Conservation (phyloP, 2,113 vertebrate genomes). For the Crocuta crocuta region DNA sequence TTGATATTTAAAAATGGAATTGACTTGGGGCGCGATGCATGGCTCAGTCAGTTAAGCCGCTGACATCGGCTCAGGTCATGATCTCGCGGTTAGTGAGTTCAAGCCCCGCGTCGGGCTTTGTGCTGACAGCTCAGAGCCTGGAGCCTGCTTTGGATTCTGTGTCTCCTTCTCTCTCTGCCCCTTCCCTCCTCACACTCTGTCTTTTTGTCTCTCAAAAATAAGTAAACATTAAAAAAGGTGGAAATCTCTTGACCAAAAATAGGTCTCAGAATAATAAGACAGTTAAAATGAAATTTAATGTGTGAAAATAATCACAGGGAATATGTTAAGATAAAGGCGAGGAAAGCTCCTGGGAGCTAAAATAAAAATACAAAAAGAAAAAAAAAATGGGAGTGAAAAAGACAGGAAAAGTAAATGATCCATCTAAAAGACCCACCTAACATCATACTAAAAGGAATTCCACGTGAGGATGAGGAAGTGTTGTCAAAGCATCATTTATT, state of each 20-base stretch:
- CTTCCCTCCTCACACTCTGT: no score
- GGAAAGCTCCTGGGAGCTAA: background rate
- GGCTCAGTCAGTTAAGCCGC: no score
- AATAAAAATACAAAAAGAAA: background rate
- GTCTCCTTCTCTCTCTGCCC: no score
- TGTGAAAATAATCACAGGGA: background rate
- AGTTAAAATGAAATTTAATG: conserved; percentile 85
- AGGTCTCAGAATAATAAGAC: conserved; percentile 87
- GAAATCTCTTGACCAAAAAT: conserved; percentile 82
- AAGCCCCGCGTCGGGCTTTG: no score
- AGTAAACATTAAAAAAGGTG: conserved; percentile 58
- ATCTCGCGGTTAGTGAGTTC: no score
- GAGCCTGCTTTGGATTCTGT: no score
- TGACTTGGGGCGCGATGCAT: no score
- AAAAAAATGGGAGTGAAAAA: background rate
- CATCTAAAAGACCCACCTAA: background rate
- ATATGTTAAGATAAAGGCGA: background rate
- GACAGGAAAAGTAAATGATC: background rate
- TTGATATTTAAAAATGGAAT: conserved; percentile 82
- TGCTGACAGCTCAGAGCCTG: no score
- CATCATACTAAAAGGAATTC: background rate
- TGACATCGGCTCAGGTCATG: no score
- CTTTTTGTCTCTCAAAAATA: no score
- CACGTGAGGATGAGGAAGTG: background rate
- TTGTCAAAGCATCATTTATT: background rate